phyloP scores from a whole-genome alignment of 2,797 vertebrate species.

The Trachurus trachurus region DNA sequence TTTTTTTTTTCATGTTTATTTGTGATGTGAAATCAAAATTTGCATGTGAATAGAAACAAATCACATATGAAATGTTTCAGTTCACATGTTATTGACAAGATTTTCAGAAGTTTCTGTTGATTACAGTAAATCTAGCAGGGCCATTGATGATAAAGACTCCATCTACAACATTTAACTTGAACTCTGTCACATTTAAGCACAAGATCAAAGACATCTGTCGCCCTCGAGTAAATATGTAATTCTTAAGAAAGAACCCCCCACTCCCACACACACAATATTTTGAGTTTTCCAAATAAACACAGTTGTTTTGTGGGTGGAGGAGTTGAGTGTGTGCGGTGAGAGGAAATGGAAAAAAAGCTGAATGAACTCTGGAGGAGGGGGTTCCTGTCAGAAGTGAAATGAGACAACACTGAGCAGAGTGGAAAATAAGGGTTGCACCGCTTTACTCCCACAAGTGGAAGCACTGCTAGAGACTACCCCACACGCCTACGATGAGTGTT shows the following conservation, averaged over 20 bases:
- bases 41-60: too few relatives aligned
- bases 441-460: slow-evolving; percentile 48
- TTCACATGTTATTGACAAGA: too few relatives aligned
- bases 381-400: slow-evolving; percentile 10
- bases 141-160: too few relatives aligned
- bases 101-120: neutral
- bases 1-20: too few relatives aligned
- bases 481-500: slow-evolving; percentile 10
- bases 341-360: slow-evolving; percentile 25
- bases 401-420: slow-evolving; percentile 4
- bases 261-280: slow-evolving; percentile 4
- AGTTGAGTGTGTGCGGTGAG: neutral
- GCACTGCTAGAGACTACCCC: slow-evolving; percentile 51
- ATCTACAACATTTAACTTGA: neutral
- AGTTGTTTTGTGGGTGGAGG: slow-evolving; percentile 15
- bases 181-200: neutral
- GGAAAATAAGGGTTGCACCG: slow-evolving; percentile 54
- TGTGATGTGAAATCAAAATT: too few relatives aligned
- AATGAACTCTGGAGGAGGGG: neutral
- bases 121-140: neutral
- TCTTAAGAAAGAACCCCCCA: slow-evolving; percentile 5
- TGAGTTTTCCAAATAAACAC: slow-evolving; percentile 43
- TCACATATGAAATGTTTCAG: too few relatives aligned
- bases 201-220: neutral
- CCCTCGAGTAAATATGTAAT: neutral